phyloP scores from a whole-genome alignment of 1,140 invertebrate genomes.

The Cydia pomonella region DNA sequence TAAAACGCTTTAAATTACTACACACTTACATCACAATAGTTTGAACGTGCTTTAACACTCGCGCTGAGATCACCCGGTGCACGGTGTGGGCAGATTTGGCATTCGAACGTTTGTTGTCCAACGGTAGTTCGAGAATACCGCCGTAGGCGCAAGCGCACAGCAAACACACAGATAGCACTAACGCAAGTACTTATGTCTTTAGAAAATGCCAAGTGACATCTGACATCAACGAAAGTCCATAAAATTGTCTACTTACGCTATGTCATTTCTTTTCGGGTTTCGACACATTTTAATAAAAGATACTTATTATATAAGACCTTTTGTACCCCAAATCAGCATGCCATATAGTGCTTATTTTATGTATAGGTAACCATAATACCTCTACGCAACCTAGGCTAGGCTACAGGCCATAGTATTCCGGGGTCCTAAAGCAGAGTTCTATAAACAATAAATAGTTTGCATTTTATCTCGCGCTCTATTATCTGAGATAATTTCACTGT shows the following conservation, averaged over 20 bases:
- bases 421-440: too few relatives aligned
- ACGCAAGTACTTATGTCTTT: neutral
- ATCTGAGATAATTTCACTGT: too few relatives aligned
- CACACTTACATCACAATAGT: neutral
- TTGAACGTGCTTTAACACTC: neutral
- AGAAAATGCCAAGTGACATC: neutral
- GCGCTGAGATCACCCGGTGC: neutral
- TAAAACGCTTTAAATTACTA: neutral
- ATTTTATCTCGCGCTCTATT: too few relatives aligned
- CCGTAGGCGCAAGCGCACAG: constrained; percentile 4
- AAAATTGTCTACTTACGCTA: neutral
- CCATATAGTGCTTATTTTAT: too few relatives aligned
- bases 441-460: too few relatives aligned
- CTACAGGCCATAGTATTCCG: too few relatives aligned
- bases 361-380: too few relatives aligned
- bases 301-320: too few relatives aligned
- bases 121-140: constrained; percentile 20
- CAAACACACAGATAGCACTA: neutral
- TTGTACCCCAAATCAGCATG: too few relatives aligned
- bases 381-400: too few relatives aligned
- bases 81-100: constrained; percentile 22
- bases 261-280: too few relatives aligned
- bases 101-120: constrained; percentile 27
- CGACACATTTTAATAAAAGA: too few relatives aligned
- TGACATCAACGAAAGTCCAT: neutral